These are phyloP conservation scores for Nineta flava DNA, from an alignment of 2,888 invertebrate species.

Conservation along the genomic window DNA sequence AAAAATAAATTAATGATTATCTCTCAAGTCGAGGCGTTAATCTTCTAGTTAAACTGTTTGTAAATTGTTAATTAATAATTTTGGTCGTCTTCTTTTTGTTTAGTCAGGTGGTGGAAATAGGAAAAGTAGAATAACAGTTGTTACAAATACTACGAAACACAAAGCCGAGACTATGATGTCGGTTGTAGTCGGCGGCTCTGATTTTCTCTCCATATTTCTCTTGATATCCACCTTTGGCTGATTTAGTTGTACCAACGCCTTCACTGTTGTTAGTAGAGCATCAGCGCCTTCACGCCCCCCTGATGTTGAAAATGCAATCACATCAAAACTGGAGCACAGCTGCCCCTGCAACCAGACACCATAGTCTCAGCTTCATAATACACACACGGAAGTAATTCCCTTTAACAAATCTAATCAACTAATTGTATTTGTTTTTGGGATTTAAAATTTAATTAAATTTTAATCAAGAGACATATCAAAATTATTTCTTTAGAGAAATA, in stretches of 20 bases:
- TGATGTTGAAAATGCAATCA: conserved; percentile 29
- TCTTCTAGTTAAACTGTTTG: no score
- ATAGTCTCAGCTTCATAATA: conserved; percentile 25
- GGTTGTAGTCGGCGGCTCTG: conserved; percentile 20
- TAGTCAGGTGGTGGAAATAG: conserved; percentile 32
- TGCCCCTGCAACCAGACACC: conserved; percentile 38
- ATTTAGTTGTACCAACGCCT: conserved; percentile 22
- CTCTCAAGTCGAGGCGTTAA: no score
- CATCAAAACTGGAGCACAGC: conserved; percentile 38
- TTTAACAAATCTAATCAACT: background rate
- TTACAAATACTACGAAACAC: conserved; percentile 29
- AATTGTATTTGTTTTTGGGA: background rate
- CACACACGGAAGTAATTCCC: background rate
- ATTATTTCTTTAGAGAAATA: background rate
- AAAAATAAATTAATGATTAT: no score
- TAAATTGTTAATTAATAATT: no score
- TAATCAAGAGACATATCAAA: no score
- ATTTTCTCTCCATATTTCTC: conserved; percentile 25
- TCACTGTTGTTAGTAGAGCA: conserved; percentile 24
- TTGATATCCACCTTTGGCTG: conserved; percentile 23
- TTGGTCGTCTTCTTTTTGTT: background rate
- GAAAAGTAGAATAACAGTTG: conserved; percentile 29
- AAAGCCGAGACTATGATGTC: conserved; percentile 35
- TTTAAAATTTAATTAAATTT: background rate
- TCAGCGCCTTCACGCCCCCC: conserved; percentile 19